Base-by-base conservation (phyloP, 2,113 vertebrate species). In the Apteryx mantelli region DNA sequence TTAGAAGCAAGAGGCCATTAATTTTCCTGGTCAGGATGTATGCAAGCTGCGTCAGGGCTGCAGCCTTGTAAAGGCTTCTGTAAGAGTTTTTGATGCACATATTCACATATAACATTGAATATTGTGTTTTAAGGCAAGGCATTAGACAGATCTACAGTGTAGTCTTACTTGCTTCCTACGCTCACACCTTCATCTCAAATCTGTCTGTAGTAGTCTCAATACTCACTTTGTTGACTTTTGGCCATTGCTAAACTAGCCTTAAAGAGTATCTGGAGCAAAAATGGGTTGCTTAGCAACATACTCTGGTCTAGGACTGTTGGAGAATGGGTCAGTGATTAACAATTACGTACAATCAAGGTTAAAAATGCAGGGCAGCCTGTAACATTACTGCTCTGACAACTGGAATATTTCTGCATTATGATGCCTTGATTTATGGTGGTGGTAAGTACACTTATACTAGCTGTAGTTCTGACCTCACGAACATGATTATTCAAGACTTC, bases 241-340 rank as follows among this genome's bases (percentile, higher is more conserved):
- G 63, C 73, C 80, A 25, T 88, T 91, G 69, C 86, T 79, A 90
- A 91, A 48, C 78, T 87, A 42, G 95, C 86, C 91, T 91, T 44
- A 56, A 91, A 88, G 96, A 96, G 78, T 90, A 91, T 97, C 86
- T 95, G 88, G 95, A 96, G 96, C 90, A 92, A 92, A 93, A 91
- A 42, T 0, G 9, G 70, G 97, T 98, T 79, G 58, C 98, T 78
- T 97, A 96, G 98, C 97, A 98, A 98, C 96, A 4, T 2, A 1
- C 36, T 94, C 40, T 46, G 2, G 44, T 91, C 7, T 18, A 40
- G 86, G 93, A 73, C 64, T 79, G 89, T 90, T 25, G 22, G 92
- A 66, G 97, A 97, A 95, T 92, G 96, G 97, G 97, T 98, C 98
- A 97, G 97, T 93, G 97, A 94, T 96, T 86, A 97, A 95, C 96